phyloP scores from a whole-genome alignment of 2,888 invertebrate species.

The Acanthopleura granulata region DNA sequence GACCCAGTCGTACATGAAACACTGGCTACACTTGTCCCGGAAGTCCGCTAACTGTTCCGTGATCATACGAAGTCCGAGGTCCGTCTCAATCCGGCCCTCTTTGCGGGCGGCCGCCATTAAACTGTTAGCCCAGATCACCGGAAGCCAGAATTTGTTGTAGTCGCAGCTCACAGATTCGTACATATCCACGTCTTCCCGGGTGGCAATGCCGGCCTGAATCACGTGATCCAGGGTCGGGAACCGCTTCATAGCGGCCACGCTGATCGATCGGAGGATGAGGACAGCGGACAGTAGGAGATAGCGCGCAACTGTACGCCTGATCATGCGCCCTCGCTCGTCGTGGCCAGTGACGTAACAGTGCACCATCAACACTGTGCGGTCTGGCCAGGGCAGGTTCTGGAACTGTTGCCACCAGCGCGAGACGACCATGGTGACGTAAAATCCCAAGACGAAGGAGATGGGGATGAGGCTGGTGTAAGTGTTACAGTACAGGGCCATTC shows the following conservation, averaged over 20 bases:
- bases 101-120: conserved; percentile 74
- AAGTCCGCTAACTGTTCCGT: conserved; percentile 86
- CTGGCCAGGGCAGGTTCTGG: conserved; percentile 84
- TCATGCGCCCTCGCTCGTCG: conserved; percentile 75
- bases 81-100: conserved; percentile 75
- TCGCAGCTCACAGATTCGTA: conserved; percentile 75
- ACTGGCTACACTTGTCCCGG: conserved; percentile 72
- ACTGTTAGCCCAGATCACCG: conserved; percentile 77
- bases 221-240: conserved; percentile 71
- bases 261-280: conserved; percentile 76
- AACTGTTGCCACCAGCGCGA: conserved; percentile 94
- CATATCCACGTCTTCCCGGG: conserved; percentile 74
- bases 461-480: conserved; percentile 90
- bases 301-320: conserved; percentile 75
- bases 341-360: conserved; percentile 79
- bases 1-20: conserved; percentile 76
- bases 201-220: conserved; percentile 75
- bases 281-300: conserved; percentile 73
- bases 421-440: conserved; percentile 94
- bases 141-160: conserved; percentile 79
- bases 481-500: conserved; percentile 86
- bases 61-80: conserved; percentile 92
- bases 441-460: conserved; percentile 92
- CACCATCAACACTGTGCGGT: conserved; percentile 79
- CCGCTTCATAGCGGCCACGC: conserved; percentile 75